phyloP scores from a whole-genome alignment of 1,140 invertebrate genomes.

The Whitmania pigra region DNA sequence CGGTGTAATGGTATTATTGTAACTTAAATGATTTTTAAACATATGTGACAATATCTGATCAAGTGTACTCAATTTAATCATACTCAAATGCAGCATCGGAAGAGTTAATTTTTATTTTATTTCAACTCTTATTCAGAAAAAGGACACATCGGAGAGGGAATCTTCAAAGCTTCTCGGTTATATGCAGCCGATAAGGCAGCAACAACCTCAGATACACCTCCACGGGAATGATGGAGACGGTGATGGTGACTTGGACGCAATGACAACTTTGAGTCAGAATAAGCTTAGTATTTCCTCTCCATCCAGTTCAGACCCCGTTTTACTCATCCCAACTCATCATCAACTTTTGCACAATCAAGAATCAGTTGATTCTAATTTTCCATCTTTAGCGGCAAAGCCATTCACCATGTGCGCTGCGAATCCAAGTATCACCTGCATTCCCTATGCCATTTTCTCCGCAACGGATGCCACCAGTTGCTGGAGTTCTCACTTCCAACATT shows the following conservation, averaged over 20 bases:
- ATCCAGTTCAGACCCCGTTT: neutral
- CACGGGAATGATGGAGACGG: neutral
- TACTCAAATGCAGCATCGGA: too few relatives aligned
- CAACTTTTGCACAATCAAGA: neutral
- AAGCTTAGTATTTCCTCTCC: neutral
- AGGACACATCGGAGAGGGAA: too few relatives aligned
- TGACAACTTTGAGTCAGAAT: neutral
- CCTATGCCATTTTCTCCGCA: conserved; percentile 4
- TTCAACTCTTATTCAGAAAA: too few relatives aligned
- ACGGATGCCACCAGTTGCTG: neutral
- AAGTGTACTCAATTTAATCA: too few relatives aligned
- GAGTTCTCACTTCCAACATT: neutral
- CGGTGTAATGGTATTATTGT: too few relatives aligned
- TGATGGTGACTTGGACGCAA: conserved; percentile 7
- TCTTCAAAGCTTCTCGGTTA: too few relatives aligned
- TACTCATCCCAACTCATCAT: neutral
- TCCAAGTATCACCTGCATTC: neutral
- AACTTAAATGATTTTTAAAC: too few relatives aligned
- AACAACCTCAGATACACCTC: neutral
- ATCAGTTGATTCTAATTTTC: neutral
- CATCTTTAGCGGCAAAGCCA: conserved; percentile 1
- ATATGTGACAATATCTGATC: too few relatives aligned
- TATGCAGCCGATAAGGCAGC: neutral
- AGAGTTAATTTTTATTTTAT: too few relatives aligned
- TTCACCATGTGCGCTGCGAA: neutral